Conservation (phyloP, 2,113 vertebrate genomes). For the Ciconia stormi region DNA sequence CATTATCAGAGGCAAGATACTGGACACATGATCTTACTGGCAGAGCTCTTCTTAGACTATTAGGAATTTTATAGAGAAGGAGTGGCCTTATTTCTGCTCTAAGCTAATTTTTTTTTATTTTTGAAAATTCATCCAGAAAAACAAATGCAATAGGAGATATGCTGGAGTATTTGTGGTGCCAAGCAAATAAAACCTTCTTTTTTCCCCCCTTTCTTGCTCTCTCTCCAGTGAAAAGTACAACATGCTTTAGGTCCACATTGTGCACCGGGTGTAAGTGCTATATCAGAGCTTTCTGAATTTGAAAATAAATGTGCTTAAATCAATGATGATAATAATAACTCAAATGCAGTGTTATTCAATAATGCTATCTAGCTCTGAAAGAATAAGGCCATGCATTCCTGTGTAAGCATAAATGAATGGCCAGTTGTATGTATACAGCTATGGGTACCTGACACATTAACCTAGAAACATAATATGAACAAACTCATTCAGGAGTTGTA, state of each 20-base stretch:
- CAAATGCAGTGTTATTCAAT: not conserved
- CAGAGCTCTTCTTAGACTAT: not conserved
- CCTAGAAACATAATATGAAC: not conserved
- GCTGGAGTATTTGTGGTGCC: not conserved
- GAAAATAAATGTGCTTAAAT: conserved; percentile 13
- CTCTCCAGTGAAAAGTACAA: not conserved
- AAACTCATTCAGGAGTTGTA: not conserved
- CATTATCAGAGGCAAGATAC: not conserved
- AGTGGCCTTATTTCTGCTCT: not conserved
- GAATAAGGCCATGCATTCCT: not conserved
- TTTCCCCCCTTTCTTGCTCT: not conserved
- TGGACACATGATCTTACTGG: not conserved
- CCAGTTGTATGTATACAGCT: not conserved
- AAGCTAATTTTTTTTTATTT: not conserved
- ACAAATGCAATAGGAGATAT: not conserved
- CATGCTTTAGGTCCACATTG: not conserved
- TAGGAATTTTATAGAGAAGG: not conserved
- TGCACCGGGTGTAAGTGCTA: not conserved
- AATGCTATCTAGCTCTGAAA: not conserved
- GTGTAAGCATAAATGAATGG: not conserved
- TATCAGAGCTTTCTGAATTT: not conserved
- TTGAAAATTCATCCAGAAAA: not conserved
- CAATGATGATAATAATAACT: not conserved
- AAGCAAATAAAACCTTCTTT: not conserved
- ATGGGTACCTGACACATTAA: not conserved